These are phyloP conservation scores for Acrossocheilus fasciatus DNA, from an alignment of 2,797 vertebrate genomes.

Conservation along the genomic window DNA sequence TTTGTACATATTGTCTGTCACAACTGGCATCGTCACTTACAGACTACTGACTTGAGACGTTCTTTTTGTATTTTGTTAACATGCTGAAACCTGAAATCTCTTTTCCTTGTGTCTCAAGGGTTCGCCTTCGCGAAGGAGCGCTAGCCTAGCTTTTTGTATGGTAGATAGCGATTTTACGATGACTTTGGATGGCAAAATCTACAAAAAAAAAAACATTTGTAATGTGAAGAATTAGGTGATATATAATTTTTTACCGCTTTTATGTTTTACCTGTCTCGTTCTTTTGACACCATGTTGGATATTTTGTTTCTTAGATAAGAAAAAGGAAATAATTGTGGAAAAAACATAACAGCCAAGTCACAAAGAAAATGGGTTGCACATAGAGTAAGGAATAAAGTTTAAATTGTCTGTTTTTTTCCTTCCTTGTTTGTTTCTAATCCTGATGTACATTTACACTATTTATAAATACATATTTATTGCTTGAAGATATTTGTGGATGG, in stretches of 20 bases:
- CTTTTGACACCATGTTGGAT: constrained; percentile 85
- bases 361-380: constrained; percentile 98
- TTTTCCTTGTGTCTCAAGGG: constrained; percentile 73
- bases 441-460: constrained; percentile 99
- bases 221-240: constrained; percentile 92
- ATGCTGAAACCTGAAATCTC: constrained; percentile 79
- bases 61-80: constrained; percentile 84
- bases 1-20: constrained; percentile 96
- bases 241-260: constrained; percentile 87
- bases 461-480: constrained; percentile 99
- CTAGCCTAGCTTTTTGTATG: constrained; percentile 93
- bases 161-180: constrained; percentile 93
- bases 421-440: constrained; percentile 92
- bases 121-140: constrained; percentile 79
- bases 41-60: constrained; percentile 97
- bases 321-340: constrained; percentile 66
- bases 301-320: constrained; percentile 87
- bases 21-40: constrained; percentile 93
- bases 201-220: constrained; percentile 76
- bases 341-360: constrained; percentile 86
- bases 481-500: constrained; percentile 99
- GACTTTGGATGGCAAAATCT: constrained; percentile 85
- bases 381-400: constrained; percentile 95
- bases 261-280: constrained; percentile 82
- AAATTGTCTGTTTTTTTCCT: constrained; percentile 92